Evolutionary conservation across 2,888 invertebrate species (phyloP), one percentile per base, ranked within the genome.

Genomic region (Acheta domesticus): DNA sequence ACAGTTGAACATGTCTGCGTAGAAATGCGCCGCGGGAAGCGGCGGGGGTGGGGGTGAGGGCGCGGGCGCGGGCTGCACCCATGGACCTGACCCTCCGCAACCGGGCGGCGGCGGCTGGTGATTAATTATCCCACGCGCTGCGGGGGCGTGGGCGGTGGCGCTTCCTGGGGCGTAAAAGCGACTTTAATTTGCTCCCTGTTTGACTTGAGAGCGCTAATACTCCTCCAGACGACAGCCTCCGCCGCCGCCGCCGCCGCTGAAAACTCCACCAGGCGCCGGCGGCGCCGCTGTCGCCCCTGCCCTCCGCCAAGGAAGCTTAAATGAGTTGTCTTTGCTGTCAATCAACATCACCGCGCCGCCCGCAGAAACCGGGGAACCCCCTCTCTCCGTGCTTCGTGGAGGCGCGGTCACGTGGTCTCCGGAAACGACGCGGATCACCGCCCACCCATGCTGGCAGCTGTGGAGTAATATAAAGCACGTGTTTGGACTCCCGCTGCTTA

Each of bases 111-210:
- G 62, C 62, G 62, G 62, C 62, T 0, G 62, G 62, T 62, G 62
- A 62, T 62, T 62, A 62, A 62, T 62, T 62, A 62, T 62, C 62
- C 62, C 62, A n/a, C 62, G 62, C 62, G 14, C 62, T 14, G 62
- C 62, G 62, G 62, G n/a, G 62, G n/a, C 62, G 62, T n/a, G 14
- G 62, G 62, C 62, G 62, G 62, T 19, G 62, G n/a, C 62, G 62
- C 62, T 62, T 62, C 62, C n/a, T n/a, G 62, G 62, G 62, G 62
- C 62, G 62, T 62, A 62, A 62, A 62, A 62, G 62, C 62, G 62
- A 62, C 62, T 62, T 62, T 62, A 62, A 62, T 62, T 62, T 62
- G 62, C 62, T 19, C 16, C 62, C 16, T 62, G 62, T 62, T 62
- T 62, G 62, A 62, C 62, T 62, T 62, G 62, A 62, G 62, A n/a